Evolutionary conservation across 2,797 vertebrate genomes (phyloP).

Genomic region (Euphonia xanthogaster): DNA sequence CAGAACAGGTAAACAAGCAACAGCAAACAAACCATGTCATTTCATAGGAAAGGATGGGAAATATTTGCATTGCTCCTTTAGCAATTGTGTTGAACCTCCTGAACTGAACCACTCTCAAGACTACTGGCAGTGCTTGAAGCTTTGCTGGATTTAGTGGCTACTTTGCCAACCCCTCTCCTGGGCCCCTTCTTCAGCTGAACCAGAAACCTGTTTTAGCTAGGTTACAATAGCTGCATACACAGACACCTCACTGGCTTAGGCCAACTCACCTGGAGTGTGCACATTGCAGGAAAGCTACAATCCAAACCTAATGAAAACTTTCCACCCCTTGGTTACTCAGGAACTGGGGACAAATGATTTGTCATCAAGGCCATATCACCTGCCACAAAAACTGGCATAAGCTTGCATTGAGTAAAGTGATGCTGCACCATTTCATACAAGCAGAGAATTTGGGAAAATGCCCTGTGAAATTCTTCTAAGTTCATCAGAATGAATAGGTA

Average conservation of each 20-base stretch:
- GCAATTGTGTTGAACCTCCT: background rate
- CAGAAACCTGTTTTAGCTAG: background rate
- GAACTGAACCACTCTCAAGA: background rate
- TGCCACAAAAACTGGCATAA: background rate
- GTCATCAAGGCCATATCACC: background rate
- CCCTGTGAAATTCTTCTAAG: background rate
- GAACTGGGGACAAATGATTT: background rate
- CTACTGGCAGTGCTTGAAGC: background rate
- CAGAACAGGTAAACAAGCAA: slow-evolving; percentile 4
- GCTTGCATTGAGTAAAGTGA: background rate
- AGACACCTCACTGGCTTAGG: background rate
- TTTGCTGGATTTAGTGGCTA: background rate
- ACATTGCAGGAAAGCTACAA: background rate
- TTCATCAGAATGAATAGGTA: background rate
- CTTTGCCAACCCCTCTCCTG: background rate
- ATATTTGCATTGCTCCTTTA: background rate
- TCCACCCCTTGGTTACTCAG: background rate
- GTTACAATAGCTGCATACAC: background rate
- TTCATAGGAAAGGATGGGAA: background rate
- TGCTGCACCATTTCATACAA: background rate
- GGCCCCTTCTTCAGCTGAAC: background rate
- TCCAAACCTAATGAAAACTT: background rate
- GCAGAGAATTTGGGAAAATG: background rate
- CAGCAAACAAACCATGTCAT: background rate
- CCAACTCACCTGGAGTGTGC: background rate